Base-by-base conservation (phyloP, 2,888 invertebrate species). In the Kuschelorhynchus macadamiae region DNA sequence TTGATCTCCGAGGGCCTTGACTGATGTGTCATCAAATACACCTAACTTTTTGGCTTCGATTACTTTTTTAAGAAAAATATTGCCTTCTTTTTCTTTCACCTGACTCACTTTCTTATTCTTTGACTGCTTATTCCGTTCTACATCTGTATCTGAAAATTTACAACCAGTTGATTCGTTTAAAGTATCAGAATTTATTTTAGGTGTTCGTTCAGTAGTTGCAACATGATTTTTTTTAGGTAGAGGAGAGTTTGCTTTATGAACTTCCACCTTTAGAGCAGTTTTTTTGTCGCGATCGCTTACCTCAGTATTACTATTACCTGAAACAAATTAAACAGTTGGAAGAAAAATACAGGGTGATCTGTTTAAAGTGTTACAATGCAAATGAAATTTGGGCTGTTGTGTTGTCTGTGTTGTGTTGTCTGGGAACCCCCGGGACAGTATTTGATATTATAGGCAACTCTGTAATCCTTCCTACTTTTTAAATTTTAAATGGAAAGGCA, bases 41-140 rank as follows among this genome's bases (percentile, higher is more conserved):
- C 56, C 56, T n/a, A 11, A 69, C 71, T 49, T 67, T 49, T 67
- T 67, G 1, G 67, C 61, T 30, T 67, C 55, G 7, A 67, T 14
- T 20, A 67, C 42, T 61, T 25, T 61, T 36, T 67, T 60, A 11
- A 60, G 21, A 20, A 67, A 67, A 17, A 14, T 30, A 17, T 39
- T 66, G 46, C 32, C 53, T 44, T 52, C 32, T 61, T 68, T 74
- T 36, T 4, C 2, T 30, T 49, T 7, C 12, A 11, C 32, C 8
- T 32, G 11, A 11, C 30, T 30, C 5, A 8, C 1, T 20, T 1
- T 46, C 20, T 20, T 25, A 25, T 36, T 30, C 7, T 8, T 25
- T 25, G 30, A 12, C 16, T 33, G 17, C 12, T 18, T 33, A 3
- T 16, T 16, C 0, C 11, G 11, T 17, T 11, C n/a, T 1, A n/a